Evolutionary conservation across 2,888 invertebrate genomes (phyloP), one percentile per base, ranked within the genome.

Genomic region (Parnassius smintheus): DNA sequence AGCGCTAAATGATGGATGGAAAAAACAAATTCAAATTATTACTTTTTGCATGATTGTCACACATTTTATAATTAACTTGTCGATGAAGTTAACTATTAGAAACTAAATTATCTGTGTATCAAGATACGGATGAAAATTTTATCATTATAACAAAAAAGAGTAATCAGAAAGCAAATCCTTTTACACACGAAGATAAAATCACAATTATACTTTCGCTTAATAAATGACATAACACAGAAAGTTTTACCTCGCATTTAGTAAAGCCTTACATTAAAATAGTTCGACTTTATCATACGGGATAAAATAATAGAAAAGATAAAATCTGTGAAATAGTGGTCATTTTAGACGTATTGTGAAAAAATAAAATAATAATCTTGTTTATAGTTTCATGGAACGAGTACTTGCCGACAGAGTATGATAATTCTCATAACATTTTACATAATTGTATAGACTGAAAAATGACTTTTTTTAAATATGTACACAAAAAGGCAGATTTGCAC

Each of bases 301-400:
- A 54, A 42, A 49, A 49, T 49, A 44, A 46, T 56, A 51, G 18
- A 51, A 59, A 54, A 62, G 59, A 59, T 51, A 63, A 12, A 2
- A 59, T 62, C 50, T 54, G 8, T 49, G 12, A 52, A 51, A 25
- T n/a, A 52, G 13, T 12, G 8, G n/a, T 18, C 9, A 55, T 56
- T 61, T 13, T 25, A 44, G 22, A 42, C 12, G 42, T 45, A 50
- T 22, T 2, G 22, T 13, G 42, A 25, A 18, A 4, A 57, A 58
- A 62, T 58, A 50, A 11, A 54, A 58, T 18, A 10, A 12, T 46
- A 58, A 53, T 57, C 11, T 10, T 12, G 11, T 49, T 50, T 58
- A 54, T 25, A 50, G 12, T 13, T 53, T 7, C 48, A 58, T 50
- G 58, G 54, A 50, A 54, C 49, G 58, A 51, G 51, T 41, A 8